Percentiles rank a stretch among this genome's conserved stretches.
These are phyloP conservation scores for Tonatia bakeri DNA, from an alignment of 2,113 vertebrate species.

Conservation along the genomic window DNA sequence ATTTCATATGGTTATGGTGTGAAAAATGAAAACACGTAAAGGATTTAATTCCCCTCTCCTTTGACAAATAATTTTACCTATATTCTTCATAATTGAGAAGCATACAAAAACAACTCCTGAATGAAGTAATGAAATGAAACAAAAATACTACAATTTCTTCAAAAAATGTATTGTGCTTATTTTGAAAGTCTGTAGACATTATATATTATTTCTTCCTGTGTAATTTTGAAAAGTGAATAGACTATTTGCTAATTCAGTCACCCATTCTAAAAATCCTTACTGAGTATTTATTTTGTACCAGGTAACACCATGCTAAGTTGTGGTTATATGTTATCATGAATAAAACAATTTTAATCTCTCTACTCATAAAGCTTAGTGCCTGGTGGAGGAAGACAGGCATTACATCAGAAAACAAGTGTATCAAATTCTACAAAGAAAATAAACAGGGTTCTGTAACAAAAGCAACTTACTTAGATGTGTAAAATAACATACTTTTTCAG, in stretches of 20 bases:
- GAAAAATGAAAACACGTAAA: not conserved
- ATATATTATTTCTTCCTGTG: not conserved
- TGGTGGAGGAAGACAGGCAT: not conserved
- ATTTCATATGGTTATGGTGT: not conserved
- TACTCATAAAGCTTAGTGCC: not conserved
- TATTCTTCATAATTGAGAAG: not conserved
- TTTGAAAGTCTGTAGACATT: not conserved
- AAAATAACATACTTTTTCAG: not conserved
- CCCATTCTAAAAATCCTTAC: not conserved
- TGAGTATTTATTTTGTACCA: not conserved
- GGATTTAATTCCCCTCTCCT: slow-evolving; percentile 1
- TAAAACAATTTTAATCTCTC: not conserved
- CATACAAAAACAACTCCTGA: slow-evolving; percentile 1
- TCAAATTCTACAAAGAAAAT: slow-evolving; percentile 1
- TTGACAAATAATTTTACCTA: not conserved
- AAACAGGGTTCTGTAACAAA: not conserved
- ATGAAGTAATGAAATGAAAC: not conserved
- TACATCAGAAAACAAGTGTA: not conserved
- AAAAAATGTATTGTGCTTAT: not conserved
- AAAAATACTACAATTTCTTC: not conserved
- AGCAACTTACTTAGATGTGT: not conserved
- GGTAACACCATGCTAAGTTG: not conserved
- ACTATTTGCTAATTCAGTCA: not conserved
- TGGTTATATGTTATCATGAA: not conserved
- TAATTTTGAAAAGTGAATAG: not conserved